Evolutionary conservation across 1,140 invertebrate species (phyloP), one percentile per base, ranked within the genome.

Genomic region (Drosophila mojavensis): DNA sequence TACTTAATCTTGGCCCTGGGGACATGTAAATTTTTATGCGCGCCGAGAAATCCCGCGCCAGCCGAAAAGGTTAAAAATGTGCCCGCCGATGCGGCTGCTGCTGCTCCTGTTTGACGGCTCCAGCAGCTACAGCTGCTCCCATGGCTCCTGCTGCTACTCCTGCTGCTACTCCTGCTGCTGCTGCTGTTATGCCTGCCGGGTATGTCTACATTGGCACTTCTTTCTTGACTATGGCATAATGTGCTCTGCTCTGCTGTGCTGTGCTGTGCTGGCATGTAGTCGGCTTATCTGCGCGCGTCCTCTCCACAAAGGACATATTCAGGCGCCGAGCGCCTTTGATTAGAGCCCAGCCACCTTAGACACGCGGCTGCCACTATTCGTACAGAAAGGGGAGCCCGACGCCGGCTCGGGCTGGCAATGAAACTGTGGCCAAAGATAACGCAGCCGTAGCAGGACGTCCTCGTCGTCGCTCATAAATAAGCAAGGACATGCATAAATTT

Each of bases 1-100:
- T 90, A 85, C 81, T 91, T 91, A 91, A 91, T 91, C 89, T 91
- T 83, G 76, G 79, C 89, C 89, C 89, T 81, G 73, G 89, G 89
- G 89, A 91, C 89, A 91, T 91, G 89, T 90, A 91, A 91, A 91
- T 91, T 91, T 91, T 90, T 90, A 89, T 90, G 85, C 84, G 80
- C 79, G 59, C 69, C 55, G 48, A 50, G 48, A 50, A 50, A 50
- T 50, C 48, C 45, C 72, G 55, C 68, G 72, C 54, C 28, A 56
- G 17, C 67, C 59, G 61, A 65, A 71, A 65, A 66, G 69, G 69
- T 71, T 71, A 71, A 67, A 73, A 67, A 73, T 66, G 50, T 66
- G 55, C 59, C 26, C 26, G 60, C 39, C 68, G 58, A 58, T 68
- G 53, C 28, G 43, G 39, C 39, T 67, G 33, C 20, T 24, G 20